Percentiles rank a stretch among this genome's conserved stretches.
Conservation (phyloP, 2,797 vertebrate species). For the Enteromius viviparus region DNA sequence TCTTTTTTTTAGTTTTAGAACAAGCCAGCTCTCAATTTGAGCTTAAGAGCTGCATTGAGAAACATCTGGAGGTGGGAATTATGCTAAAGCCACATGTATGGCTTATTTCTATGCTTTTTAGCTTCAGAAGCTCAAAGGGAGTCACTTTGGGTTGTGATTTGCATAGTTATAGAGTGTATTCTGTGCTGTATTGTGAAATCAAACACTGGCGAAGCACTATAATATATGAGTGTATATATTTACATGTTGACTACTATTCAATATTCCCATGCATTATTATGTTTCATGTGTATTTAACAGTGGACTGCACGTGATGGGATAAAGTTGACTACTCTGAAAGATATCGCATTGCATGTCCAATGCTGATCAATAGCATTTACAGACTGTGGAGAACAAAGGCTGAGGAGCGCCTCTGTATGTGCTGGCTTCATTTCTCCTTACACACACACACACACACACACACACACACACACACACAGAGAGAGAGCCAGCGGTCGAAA, state of each 20-base stretch:
- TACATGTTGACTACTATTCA: neutral
- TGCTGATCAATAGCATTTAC: conserved; percentile 30
- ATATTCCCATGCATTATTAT: neutral
- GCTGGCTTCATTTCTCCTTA: neutral
- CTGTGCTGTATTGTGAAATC: neutral
- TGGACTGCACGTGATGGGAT: neutral
- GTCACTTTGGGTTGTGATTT: conserved; percentile 14
- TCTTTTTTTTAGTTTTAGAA: conserved; percentile 10
- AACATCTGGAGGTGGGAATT: conserved; percentile 58
- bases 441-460: neutral
- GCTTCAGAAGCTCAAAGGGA: conserved; percentile 14
- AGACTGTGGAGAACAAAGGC: conserved; percentile 52
- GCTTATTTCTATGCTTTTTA: conserved; percentile 16
- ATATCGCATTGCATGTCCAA: conserved; percentile 44
- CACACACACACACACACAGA: neutral
- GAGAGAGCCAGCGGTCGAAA: conserved; percentile 10
- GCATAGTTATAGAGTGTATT: conserved; percentile 10
- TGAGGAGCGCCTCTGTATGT: neutral
- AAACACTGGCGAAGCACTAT: neutral
- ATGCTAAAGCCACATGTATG: conserved; percentile 38
- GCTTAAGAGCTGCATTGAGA: conserved; percentile 49
- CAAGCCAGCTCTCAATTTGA: conserved; percentile 14
- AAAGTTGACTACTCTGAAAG: conserved; percentile 14
- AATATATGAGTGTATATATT: neutral
- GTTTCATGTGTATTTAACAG: neutral